Conservation (phyloP, 2,888 invertebrate genomes). For the Athalia circularis region DNA sequence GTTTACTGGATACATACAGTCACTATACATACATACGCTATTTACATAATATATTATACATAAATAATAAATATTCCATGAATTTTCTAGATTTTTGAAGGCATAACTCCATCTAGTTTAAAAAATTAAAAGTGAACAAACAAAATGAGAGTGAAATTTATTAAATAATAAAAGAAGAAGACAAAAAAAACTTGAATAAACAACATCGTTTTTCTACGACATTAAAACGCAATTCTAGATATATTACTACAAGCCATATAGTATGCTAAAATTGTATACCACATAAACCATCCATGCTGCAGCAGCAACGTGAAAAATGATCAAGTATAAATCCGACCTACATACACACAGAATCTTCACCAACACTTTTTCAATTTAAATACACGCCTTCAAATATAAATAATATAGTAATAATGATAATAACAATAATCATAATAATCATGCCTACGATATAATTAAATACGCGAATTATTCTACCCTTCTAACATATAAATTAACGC, state of each 20-base stretch:
- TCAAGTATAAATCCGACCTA: slow-evolving; percentile 30
- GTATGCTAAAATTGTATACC: background rate
- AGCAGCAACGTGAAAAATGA: slow-evolving; percentile 32
- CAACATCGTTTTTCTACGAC: slow-evolving; percentile 27
- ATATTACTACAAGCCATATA: too few relatives aligned
- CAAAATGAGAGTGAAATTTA: too few relatives aligned
- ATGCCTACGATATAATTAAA: background rate
- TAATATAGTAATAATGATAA: too few relatives aligned
- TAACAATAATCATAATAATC: too few relatives aligned
- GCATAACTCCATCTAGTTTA: too few relatives aligned
- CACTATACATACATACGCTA: background rate
- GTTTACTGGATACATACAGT: background rate
- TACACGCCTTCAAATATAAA: background rate
- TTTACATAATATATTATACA: too few relatives aligned
- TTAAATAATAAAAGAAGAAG: too few relatives aligned
- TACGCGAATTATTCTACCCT: background rate
- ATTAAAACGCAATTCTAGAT: background rate
- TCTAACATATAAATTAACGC: slow-evolving; percentile 22
- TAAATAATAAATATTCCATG: too few relatives aligned
- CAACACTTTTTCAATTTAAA: background rate
- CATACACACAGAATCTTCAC: slow-evolving; percentile 11
- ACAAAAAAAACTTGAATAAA: too few relatives aligned
- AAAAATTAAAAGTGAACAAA: too few relatives aligned
- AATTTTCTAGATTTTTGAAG: too few relatives aligned
- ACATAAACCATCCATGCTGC: slow-evolving; percentile 13